Evolutionary conservation across 2,888 invertebrate species (phyloP).

Genomic region (Lithophane socia): DNA sequence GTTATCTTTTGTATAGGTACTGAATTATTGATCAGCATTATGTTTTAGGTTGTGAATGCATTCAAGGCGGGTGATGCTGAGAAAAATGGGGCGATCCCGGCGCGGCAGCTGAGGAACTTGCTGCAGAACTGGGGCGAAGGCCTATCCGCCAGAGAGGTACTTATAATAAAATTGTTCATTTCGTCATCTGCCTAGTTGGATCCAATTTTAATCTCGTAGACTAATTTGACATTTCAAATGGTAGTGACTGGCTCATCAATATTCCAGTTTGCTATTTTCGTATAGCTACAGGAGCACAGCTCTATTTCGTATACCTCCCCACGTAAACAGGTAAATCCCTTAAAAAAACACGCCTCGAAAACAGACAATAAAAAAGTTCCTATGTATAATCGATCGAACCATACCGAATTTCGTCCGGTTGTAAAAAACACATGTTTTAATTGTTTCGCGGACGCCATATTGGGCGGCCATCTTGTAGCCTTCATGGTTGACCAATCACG

Average conservation of each 20-base stretch:
- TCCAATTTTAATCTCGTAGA: not conserved
- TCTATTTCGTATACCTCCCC: too few relatives aligned
- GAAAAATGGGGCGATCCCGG: constrained; percentile 94
- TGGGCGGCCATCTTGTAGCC: constrained; percentile 54
- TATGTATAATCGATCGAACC: constrained; percentile 40
- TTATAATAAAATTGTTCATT: not conserved
- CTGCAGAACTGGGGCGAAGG: constrained; percentile 98
- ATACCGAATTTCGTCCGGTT: constrained; percentile 52
- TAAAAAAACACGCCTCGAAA: constrained; percentile 20
- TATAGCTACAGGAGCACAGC: too few relatives aligned
- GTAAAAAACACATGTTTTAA: constrained; percentile 56
- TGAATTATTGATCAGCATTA: not conserved
- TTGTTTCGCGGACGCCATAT: constrained; percentile 49
- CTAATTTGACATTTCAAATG: too few relatives aligned
- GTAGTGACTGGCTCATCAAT: not conserved
- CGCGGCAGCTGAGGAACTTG: constrained; percentile 95
- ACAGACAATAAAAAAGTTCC: constrained; percentile 11
- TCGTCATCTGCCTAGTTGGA: not conserved
- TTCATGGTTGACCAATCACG: constrained; percentile 57
- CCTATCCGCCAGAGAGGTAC: constrained; percentile 92
- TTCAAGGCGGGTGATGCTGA: constrained; percentile 96
- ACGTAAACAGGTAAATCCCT: constrained; percentile 33
- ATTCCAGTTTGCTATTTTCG: not conserved
- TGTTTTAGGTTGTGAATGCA: constrained; percentile 93
- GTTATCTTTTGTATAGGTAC: too few relatives aligned